phyloP scores from a whole-genome alignment of 2,113 vertebrate genomes.

The Procavia capensis region DNA sequence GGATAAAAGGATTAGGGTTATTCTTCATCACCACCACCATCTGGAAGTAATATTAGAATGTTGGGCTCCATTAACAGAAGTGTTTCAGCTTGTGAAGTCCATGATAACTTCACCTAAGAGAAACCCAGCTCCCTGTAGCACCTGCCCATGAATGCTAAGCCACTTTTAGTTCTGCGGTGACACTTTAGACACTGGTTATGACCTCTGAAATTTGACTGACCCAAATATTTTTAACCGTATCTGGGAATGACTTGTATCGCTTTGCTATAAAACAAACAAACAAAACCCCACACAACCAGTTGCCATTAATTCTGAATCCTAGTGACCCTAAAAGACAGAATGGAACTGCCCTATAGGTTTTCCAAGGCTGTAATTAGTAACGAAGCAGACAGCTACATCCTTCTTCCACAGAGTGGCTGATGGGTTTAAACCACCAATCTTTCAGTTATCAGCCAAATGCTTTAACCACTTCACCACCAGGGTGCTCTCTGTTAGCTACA shows the following conservation, averaged over 20 bases:
- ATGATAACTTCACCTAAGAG: not conserved
- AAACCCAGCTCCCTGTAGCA: constrained; percentile 30
- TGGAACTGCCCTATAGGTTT: not conserved
- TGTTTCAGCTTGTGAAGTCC: not conserved
- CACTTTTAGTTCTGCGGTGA: constrained; percentile 22
- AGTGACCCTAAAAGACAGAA: not conserved
- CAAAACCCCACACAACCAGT: too few species aligned
- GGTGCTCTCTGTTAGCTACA: not conserved
- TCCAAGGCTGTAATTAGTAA: not conserved
- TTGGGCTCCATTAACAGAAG: constrained; percentile 17
- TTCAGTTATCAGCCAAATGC: not conserved
- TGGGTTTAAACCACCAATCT: not conserved
- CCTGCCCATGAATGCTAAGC: not conserved
- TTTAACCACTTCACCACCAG: not conserved
- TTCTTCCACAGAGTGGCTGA: not conserved
- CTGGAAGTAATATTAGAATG: constrained; percentile 53
- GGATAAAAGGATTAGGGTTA: constrained; percentile 54
- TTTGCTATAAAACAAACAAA: not conserved
- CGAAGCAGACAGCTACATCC: not conserved
- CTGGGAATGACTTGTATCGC: not conserved
- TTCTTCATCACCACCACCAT: constrained; percentile 40
- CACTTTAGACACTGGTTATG: constrained; percentile 11
- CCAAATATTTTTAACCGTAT: constrained; percentile 35
- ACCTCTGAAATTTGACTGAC: constrained; percentile 10
- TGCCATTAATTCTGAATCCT: not conserved